A percentile compares a stretch with the other conserved stretches of the same genome.
Conservation (phyloP, 2,113 vertebrate genomes). For the Solenodon paradoxus region DNA sequence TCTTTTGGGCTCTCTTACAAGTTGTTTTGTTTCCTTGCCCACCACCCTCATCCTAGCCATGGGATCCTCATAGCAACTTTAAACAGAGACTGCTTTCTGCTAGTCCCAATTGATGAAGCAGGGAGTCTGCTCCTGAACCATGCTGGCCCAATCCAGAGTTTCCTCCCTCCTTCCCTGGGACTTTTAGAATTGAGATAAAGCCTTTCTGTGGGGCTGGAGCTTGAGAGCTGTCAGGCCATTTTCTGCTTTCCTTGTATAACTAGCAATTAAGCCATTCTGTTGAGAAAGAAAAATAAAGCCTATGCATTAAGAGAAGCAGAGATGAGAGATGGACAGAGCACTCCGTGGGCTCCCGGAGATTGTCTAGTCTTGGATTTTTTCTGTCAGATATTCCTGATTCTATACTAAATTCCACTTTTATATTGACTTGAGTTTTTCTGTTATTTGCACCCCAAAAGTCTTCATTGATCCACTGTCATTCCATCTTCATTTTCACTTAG, state of each 20-base stretch:
- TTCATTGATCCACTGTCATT: not conserved
- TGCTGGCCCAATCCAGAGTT: not conserved
- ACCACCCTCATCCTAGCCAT: not conserved
- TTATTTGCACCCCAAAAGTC: not conserved
- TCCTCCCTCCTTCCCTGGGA: not conserved
- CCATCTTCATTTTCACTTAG: not conserved
- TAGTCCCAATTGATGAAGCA: not conserved
- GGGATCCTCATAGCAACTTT: not conserved
- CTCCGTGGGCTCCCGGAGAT: not conserved
- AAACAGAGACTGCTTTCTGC: not conserved
- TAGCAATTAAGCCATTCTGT: not conserved
- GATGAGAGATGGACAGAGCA: not conserved
- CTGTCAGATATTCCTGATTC: not conserved
- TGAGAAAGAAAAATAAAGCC: not conserved
- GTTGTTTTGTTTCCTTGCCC: not conserved
- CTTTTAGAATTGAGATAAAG: not conserved
- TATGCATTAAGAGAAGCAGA: not conserved
- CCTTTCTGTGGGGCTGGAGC: not conserved
- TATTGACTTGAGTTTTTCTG: not conserved
- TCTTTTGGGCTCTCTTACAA: not conserved
- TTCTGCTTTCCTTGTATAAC: not conserved
- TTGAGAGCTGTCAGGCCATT: not conserved
- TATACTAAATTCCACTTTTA: not conserved
- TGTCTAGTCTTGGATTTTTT: not conserved
- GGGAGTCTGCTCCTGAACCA: not conserved